Conservation (phyloP, 2,797 vertebrate genomes). For the Loris lydekkerianus region DNA sequence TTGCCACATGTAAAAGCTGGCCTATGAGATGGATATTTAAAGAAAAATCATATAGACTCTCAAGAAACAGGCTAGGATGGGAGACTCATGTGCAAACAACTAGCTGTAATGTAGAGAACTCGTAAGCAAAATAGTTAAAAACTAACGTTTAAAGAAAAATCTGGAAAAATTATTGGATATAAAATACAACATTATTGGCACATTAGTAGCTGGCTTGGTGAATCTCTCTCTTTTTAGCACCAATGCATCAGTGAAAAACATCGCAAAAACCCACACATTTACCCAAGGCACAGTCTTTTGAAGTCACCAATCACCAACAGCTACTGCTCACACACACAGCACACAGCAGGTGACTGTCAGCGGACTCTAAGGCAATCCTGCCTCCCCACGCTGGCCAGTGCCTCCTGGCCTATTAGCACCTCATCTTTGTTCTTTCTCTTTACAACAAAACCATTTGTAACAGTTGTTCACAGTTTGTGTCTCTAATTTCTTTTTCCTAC, state of each 20-base stretch:
- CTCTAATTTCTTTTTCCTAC: neutral
- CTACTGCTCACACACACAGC: neutral
- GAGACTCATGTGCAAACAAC: neutral
- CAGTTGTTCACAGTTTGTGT: neutral
- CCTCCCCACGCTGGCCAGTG: neutral
- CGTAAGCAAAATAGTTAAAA: constrained; percentile 23
- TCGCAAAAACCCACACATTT: constrained; percentile 6
- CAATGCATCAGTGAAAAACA: constrained; percentile 32
- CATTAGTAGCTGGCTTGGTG: neutral
- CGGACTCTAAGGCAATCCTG: neutral
- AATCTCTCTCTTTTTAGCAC: neutral
- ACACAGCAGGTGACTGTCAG: neutral
- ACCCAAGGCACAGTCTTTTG: neutral
- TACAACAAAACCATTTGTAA: neutral
- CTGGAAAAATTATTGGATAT: neutral
- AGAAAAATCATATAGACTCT: constrained; percentile 12
- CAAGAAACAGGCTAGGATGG: neutral
- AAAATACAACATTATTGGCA: constrained; percentile 1
- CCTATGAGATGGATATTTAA: neutral
- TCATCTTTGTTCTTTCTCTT: neutral
- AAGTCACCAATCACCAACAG: neutral
- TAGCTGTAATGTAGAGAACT: neutral
- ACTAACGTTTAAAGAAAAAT: constrained; percentile 27
- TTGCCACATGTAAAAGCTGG: neutral
- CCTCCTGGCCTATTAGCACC: neutral